Evolutionary conservation across 2,113 vertebrate species (phyloP).

Genomic region (Gnathonemus longibarbis): DNA sequence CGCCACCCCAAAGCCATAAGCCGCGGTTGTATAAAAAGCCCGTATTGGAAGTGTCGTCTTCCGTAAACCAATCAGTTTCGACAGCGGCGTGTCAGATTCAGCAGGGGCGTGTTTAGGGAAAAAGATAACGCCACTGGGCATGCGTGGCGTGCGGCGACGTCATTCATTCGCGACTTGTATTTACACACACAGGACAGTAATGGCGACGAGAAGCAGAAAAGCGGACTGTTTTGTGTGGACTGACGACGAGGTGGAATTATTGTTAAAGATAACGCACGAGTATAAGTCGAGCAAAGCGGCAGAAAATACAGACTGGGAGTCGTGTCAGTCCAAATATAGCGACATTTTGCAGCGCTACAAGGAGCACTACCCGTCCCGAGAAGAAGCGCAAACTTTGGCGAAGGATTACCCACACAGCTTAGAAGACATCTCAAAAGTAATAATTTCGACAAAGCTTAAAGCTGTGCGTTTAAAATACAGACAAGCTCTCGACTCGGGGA

Average conservation of each 20-base stretch:
- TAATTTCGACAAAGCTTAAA: neutral
- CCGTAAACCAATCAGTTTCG: neutral
- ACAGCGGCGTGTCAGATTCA: neutral
- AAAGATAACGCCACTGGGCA: neutral
- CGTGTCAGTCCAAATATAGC: neutral
- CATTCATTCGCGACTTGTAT: neutral
- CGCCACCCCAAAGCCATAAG: neutral
- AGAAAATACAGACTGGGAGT: conserved; percentile 10
- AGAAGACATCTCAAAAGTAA: neutral
- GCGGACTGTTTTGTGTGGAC: neutral
- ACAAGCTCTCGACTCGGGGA: conserved; percentile 4
- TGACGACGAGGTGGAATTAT: neutral
- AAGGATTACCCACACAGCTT: conserved; percentile 8
- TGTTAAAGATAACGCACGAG: neutral
- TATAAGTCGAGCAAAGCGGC: neutral
- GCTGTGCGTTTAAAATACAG: conserved; percentile 9
- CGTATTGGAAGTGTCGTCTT: neutral
- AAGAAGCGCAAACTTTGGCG: neutral
- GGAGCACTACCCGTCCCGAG: neutral
- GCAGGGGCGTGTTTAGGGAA: neutral
- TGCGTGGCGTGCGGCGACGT: neutral
- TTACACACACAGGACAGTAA: neutral
- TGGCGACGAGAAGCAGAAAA: neutral
- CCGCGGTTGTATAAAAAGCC: neutral
- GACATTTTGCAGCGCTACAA: neutral